Percentiles rank a stretch among this genome's conserved stretches.
These are phyloP conservation scores for Andrena cerasifolii DNA, from an alignment of 1,140 invertebrate species.

Conservation along the genomic window DNA sequence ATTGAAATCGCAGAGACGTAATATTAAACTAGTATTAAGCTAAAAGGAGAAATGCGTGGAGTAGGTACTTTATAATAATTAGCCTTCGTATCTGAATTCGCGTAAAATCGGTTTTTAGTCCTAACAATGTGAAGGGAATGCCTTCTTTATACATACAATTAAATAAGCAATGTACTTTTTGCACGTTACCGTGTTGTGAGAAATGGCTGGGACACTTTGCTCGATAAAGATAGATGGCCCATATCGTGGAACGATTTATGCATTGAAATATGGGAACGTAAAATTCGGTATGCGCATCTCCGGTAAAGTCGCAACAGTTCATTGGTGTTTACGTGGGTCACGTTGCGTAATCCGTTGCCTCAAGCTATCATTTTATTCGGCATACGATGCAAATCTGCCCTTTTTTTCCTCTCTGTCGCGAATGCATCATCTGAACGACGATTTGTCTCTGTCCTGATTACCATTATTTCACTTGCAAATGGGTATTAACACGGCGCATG, in stretches of 20 bases:
- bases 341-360: constrained; percentile 14
- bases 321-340: constrained; percentile 15
- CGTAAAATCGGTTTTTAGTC: too few species aligned
- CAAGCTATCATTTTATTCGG: constrained; percentile 18
- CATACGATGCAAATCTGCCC: constrained; percentile 28
- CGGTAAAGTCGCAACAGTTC: constrained; percentile 7
- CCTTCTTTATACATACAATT: too few species aligned
- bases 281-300: constrained; percentile 19
- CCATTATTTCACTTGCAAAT: background rate
- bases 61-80: too few species aligned
- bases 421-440: background rate
- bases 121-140: too few species aligned
- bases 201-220: too few species aligned
- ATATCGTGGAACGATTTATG: constrained; percentile 14
- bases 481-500: background rate
- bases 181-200: too few species aligned
- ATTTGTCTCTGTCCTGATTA: constrained; percentile 19
- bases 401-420: constrained; percentile 12
- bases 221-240: background rate
- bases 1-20: too few species aligned
- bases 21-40: too few species aligned
- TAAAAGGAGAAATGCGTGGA: too few species aligned
- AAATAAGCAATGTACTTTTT: too few species aligned
- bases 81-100: too few species aligned
- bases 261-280: constrained; percentile 1